Conservation (phyloP, 2,888 invertebrate species). For the Chrysomela aeneicollis region DNA sequence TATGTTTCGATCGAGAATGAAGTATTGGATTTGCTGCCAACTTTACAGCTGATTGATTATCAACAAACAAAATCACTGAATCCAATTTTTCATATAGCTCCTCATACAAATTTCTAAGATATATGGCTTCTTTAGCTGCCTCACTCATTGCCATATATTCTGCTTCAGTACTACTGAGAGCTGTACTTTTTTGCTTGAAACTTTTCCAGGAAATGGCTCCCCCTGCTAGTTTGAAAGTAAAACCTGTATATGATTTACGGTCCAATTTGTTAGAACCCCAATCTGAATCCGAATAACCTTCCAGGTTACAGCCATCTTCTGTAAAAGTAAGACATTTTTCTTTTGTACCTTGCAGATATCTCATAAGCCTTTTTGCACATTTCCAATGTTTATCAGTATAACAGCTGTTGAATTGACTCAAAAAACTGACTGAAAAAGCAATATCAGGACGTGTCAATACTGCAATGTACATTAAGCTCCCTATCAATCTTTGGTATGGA, state of each 20-base stretch:
- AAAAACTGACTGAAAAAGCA: constrained; percentile 36
- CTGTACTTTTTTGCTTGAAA: constrained; percentile 48
- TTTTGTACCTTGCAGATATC: constrained; percentile 29
- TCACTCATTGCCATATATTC: constrained; percentile 49
- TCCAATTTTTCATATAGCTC: constrained; percentile 19
- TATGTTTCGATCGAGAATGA: constrained; percentile 28
- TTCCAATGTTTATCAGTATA: constrained; percentile 39
- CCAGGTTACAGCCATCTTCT: not conserved
- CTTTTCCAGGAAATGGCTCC: constrained; percentile 47
- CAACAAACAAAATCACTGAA: constrained; percentile 26
- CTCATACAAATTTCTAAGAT: constrained; percentile 23
- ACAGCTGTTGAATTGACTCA: constrained; percentile 36
- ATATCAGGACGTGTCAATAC: constrained; percentile 42
- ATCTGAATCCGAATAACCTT: constrained; percentile 21
- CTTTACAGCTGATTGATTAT: constrained; percentile 33
- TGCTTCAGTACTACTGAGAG: constrained; percentile 51
- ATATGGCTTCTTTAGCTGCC: constrained; percentile 42
- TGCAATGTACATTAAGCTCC: constrained; percentile 30
- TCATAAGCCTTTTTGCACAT: constrained; percentile 22
- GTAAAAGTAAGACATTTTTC: constrained; percentile 1
- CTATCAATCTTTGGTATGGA: constrained; percentile 40
- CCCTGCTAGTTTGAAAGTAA: constrained; percentile 42
- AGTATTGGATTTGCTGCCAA: constrained; percentile 14
- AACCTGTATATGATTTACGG: constrained; percentile 57
- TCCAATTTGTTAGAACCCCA: constrained; percentile 35